Evolutionary conservation across 2,113 vertebrate species (phyloP).

Genomic region (Pygoscelis antarcticus): DNA sequence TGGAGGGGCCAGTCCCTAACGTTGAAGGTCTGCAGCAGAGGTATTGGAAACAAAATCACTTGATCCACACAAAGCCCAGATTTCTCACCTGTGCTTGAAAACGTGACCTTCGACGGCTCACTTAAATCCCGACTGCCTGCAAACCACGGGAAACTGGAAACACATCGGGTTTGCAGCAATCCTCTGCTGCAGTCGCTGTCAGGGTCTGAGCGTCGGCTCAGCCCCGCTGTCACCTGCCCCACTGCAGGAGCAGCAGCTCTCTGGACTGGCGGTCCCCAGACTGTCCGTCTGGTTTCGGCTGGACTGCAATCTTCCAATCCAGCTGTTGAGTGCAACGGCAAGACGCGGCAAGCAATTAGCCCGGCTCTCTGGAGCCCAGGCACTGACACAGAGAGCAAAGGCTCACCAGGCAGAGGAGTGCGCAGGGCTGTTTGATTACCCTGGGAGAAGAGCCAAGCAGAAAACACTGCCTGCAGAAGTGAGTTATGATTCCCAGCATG

Average conservation of each 20-base stretch:
- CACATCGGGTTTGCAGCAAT: background rate
- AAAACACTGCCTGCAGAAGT: background rate
- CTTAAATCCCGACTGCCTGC: background rate
- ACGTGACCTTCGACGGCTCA: accelerated
- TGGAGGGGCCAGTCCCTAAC: background rate
- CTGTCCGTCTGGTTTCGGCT: background rate
- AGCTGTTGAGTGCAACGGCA: accelerated
- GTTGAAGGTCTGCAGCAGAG: background rate
- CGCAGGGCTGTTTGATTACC: background rate
- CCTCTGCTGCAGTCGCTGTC: background rate
- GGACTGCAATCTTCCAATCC: background rate
- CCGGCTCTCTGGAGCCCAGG: background rate
- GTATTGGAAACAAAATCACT: background rate
- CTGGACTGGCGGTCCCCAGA: background rate
- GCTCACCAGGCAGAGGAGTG: background rate
- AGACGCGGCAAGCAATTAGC: background rate
- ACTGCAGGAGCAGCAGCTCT: background rate
- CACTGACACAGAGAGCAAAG: background rate
- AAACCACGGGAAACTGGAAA: background rate
- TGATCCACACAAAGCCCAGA: background rate
- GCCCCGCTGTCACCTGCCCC: background rate
- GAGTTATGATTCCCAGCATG: background rate
- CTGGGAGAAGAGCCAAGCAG: background rate
- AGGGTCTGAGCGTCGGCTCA: background rate
- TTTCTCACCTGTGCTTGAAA: background rate